A percentile compares a stretch with the other conserved stretches of the same genome.
Conservation (phyloP, 2,797 vertebrate genomes). For the Carcharodon carcharias region DNA sequence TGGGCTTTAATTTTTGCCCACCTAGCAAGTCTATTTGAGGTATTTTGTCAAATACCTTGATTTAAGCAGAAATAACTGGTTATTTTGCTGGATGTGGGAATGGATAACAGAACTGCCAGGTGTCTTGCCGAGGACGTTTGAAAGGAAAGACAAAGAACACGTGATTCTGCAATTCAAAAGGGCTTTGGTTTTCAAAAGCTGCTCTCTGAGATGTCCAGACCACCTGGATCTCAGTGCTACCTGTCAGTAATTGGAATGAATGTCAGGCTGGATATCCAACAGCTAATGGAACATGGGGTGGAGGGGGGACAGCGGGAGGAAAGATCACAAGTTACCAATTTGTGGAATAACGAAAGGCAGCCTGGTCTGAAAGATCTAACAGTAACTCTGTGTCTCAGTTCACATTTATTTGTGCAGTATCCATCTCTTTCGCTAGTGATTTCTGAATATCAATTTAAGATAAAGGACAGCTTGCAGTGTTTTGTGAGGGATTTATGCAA, state of each 20-base stretch:
- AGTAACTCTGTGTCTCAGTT: background rate
- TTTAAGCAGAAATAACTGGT: background rate
- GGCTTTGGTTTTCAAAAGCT: background rate
- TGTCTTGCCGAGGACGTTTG: background rate
- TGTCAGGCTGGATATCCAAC: background rate
- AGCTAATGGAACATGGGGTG: background rate
- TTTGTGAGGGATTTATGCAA: background rate
- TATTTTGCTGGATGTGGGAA: background rate
- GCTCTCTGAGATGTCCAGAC: background rate
- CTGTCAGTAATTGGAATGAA: background rate
- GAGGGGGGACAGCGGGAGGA: background rate
- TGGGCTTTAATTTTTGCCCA: no score
- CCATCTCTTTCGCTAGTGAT: background rate
- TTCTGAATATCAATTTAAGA: background rate
- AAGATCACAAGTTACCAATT: background rate
- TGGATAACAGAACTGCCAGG: background rate
- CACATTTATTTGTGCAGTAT: background rate
- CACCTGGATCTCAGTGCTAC: background rate
- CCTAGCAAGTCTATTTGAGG: no score
- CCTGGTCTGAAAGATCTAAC: background rate
- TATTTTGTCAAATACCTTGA: background rate
- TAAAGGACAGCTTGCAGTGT: background rate
- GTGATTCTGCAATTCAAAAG: background rate
- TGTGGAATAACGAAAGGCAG: background rate
- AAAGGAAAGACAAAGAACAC: background rate